Conservation (phyloP, 2,797 vertebrate genomes). For the Triplophysa yarkandensis region DNA sequence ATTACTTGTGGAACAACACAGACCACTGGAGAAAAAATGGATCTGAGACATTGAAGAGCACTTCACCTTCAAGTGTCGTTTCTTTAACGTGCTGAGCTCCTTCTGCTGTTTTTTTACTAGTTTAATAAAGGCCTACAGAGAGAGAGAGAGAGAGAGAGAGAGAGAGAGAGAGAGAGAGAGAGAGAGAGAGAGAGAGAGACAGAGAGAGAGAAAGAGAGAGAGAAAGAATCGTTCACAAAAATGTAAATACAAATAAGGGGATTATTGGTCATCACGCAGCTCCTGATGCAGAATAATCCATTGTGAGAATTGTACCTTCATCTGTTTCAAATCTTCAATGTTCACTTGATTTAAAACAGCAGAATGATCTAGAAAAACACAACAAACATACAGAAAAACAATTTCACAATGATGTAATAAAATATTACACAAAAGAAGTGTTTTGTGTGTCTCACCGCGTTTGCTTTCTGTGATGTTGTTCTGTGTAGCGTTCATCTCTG, state of each 20-base stretch:
- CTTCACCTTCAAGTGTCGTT: slow-evolving; percentile 93
- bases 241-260: too few relatives aligned
- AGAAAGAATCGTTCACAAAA: too few relatives aligned
- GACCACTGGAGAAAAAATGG: not conserved
- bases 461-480: slow-evolving; percentile 81
- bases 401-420: not conserved
- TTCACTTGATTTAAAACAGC: slow-evolving; percentile 87
- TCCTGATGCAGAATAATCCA: not conserved
- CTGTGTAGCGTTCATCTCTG: slow-evolving; percentile 81
- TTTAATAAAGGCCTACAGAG: slow-evolving; percentile 88
- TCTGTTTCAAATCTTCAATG: slow-evolving; percentile 97
- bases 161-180: slow-evolving; percentile 5
- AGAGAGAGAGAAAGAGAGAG: slow-evolving; percentile 6
- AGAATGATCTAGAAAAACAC: slow-evolving; percentile 65
- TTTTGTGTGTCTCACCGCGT: slow-evolving; percentile 79
- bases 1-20: not conserved
- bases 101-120: slow-evolving; percentile 98
- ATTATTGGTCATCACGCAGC: not conserved
- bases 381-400: not conserved
- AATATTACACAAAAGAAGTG: too few relatives aligned
- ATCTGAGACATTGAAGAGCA: not conserved
- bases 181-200: slow-evolving; percentile 30
- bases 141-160: not conserved
- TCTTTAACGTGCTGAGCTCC: slow-evolving; percentile 90
- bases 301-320: slow-evolving; percentile 83